These are phyloP conservation scores for Nannoperca obscura DNA, from an alignment of 2,797 vertebrate genomes.

Conservation along the genomic window DNA sequence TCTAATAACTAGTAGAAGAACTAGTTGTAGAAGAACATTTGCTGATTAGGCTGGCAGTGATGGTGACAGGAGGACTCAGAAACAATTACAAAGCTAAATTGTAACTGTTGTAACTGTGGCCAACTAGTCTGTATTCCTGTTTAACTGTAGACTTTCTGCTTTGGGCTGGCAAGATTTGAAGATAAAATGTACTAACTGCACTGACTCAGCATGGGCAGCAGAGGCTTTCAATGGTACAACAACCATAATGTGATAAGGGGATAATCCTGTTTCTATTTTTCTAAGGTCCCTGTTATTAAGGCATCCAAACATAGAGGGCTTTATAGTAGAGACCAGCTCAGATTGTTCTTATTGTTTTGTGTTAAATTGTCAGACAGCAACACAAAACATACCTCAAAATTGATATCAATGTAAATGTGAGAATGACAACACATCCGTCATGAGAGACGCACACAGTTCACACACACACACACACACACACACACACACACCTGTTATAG, in stretches of 20 bases:
- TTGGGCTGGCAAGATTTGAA: not conserved
- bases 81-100: not conserved
- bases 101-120: not conserved
- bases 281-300: not conserved
- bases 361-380: not conserved
- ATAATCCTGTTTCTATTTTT: not conserved
- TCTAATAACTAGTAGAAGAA: not conserved
- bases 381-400: not conserved
- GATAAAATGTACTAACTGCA: conserved; percentile 8
- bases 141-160: not conserved
- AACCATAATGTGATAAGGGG: not conserved
- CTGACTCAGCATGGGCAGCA: conserved; percentile 25
- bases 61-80: not conserved
- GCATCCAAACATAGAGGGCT: not conserved
- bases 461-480: too few species aligned
- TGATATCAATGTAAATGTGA: not conserved
- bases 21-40: too few species aligned
- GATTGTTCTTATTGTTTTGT: not conserved
- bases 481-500: not conserved
- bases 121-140: not conserved
- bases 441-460: not conserved
- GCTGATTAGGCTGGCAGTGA: not conserved
- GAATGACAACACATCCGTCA: not conserved
- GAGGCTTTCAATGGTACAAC: not conserved
- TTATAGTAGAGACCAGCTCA: not conserved